Conservation (phyloP, 2,113 vertebrate genomes). For the Cyanistes caeruleus region DNA sequence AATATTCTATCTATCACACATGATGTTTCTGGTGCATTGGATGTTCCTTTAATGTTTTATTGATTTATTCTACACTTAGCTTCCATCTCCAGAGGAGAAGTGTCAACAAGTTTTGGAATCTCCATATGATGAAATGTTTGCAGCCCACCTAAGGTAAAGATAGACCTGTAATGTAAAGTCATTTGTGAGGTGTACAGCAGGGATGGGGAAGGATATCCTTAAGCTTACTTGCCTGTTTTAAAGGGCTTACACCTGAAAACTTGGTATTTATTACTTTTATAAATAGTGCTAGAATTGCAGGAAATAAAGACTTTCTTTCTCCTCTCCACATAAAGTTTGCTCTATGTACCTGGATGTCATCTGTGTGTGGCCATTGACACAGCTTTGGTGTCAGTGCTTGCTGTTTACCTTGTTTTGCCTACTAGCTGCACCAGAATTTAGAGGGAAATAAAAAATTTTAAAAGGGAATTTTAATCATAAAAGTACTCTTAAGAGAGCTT, state of each 20-base stretch:
- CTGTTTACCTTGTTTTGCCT: not conserved
- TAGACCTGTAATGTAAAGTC: not conserved
- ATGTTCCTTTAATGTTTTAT: not conserved
- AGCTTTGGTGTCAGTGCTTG: not conserved
- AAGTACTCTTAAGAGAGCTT: not conserved
- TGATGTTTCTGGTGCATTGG: not conserved
- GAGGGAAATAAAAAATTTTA: not conserved
- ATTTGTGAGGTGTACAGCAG: not conserved
- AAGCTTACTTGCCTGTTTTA: not conserved
- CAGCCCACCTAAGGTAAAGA: constrained; percentile 91
- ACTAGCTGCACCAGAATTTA: not conserved
- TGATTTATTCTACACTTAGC: constrained; percentile 68
- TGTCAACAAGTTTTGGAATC: constrained; percentile 95
- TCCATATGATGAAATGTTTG: constrained; percentile 96
- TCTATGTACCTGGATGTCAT: not conserved
- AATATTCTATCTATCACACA: not conserved
- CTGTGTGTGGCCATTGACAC: not conserved
- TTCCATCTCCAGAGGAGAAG: constrained; percentile 94
- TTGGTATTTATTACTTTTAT: not conserved
- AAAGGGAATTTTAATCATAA: not conserved
- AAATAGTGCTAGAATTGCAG: not conserved
- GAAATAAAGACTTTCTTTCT: not conserved
- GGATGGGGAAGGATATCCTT: not conserved
- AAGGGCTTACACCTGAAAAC: not conserved
- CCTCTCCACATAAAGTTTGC: not conserved